These are phyloP conservation scores for Drosophila pandora DNA, from an alignment of 1,140 invertebrate species.

Conservation along the genomic window DNA sequence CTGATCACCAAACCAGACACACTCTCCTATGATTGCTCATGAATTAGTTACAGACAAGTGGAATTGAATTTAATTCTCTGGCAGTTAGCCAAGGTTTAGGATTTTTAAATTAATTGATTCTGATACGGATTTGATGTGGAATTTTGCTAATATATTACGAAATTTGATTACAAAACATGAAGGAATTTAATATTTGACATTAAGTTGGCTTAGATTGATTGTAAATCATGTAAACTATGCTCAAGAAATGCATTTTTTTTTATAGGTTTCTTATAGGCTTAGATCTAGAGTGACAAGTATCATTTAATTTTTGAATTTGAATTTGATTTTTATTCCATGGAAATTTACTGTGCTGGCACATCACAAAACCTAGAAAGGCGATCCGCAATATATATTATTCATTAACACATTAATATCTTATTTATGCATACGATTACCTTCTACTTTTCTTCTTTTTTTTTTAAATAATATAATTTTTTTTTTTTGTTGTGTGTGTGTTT, in stretches of 20 bases:
- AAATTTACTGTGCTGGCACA: conserved; percentile 21
- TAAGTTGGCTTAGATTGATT: neutral
- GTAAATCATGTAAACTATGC: too few species aligned
- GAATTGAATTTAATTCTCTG: conserved; percentile 8
- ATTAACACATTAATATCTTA: conserved; percentile 35
- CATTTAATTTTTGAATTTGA: neutral
- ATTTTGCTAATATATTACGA: neutral
- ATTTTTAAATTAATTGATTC: conserved; percentile 33
- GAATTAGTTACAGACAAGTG: conserved; percentile 35
- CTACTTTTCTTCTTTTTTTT: conserved; percentile 3
- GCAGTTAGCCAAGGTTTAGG: conserved; percentile 20
- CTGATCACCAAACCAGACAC: conserved; percentile 31
- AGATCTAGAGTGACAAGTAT: neutral
- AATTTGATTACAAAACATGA: neutral
- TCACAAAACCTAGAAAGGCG: conserved; percentile 2
- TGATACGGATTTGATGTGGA: conserved; percentile 8
- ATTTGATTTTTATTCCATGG: neutral
- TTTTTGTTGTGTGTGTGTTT: conserved; percentile 7
- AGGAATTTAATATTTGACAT: too few species aligned
- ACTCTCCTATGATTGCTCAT: conserved; percentile 30
- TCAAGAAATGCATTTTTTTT: too few species aligned
- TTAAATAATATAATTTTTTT: neutral
- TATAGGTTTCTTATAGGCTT: too few species aligned
- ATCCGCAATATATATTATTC: conserved; percentile 8
- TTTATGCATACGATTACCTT: conserved; percentile 5